A percentile compares a stretch with the other conserved stretches of the same genome.
phyloP scores from a whole-genome alignment of 2,888 invertebrate species.

The Dusona sp. region DNA sequence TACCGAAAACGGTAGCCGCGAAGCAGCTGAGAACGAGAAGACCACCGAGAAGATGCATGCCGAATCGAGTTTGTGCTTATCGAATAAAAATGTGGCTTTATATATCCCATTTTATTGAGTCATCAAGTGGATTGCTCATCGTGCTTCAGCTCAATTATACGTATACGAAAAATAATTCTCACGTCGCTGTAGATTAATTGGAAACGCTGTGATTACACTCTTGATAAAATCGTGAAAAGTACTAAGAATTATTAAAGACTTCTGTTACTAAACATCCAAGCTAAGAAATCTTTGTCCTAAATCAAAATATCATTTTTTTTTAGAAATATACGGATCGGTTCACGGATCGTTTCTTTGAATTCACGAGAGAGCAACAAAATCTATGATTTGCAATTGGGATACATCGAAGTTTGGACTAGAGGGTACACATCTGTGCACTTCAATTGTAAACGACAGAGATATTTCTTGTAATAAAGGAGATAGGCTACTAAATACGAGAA shows the following conservation, averaged over 20 bases:
- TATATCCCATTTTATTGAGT: not conserved
- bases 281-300: not conserved
- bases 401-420: not conserved
- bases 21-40: not conserved
- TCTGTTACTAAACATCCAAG: no score
- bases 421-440: slow-evolving; percentile 32
- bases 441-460: slow-evolving; percentile 35
- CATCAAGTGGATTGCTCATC: not conserved
- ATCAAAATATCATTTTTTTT: no score
- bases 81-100: not conserved
- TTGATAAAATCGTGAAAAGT: no score
- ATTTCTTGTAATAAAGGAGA: slow-evolving; percentile 51
- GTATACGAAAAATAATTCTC: not conserved
- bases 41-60: not conserved
- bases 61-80: not conserved
- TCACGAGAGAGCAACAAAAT: not conserved
- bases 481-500: slow-evolving; percentile 11
- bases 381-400: not conserved
- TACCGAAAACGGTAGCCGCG: not conserved
- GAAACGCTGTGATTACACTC: no score
- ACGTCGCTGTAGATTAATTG: not conserved
- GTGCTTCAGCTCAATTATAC: not conserved
- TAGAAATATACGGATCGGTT: no score
- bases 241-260: no score
- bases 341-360: not conserved